Evolutionary conservation across 1,140 invertebrate species (phyloP).

Genomic region (Drosophila virilis): DNA sequence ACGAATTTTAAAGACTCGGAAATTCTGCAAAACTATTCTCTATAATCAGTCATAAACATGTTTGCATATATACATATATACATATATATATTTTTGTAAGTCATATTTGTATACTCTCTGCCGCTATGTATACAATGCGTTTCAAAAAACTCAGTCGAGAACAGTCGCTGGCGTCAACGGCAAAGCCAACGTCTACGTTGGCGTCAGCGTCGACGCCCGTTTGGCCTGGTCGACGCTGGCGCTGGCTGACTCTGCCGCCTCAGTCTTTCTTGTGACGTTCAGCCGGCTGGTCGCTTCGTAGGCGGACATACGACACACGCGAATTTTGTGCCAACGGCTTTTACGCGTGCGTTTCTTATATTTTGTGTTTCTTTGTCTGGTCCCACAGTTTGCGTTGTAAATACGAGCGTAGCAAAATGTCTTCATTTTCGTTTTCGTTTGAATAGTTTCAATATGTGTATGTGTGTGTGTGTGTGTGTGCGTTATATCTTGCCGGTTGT

Average conservation of each 20-base stretch:
- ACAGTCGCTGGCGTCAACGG: constrained; percentile 1
- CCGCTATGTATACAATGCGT: neutral
- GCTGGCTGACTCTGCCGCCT: constrained; percentile 29
- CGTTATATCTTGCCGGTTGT: constrained; percentile 23
- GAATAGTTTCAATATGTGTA: constrained; percentile 5
- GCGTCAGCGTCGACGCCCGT: constrained; percentile 19
- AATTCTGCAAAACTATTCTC: neutral
- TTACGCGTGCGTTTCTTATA: constrained; percentile 57
- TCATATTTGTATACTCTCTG: neutral
- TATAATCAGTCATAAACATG: neutral
- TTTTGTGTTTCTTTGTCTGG: constrained; percentile 15
- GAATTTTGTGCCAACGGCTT: constrained; percentile 55
- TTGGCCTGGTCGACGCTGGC: neutral
- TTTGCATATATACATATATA: neutral
- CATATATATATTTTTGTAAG: neutral
- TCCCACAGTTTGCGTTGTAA: neutral
- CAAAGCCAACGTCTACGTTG: constrained; percentile 7
- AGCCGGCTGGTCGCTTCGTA: constrained; percentile 52
- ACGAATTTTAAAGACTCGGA: too few species aligned
- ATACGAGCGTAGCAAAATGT: constrained; percentile 5
- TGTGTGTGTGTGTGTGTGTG: constrained; percentile 13
- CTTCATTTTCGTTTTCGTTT: constrained; percentile 37
- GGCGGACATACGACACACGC: constrained; percentile 57
- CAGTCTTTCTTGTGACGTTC: constrained; percentile 79
- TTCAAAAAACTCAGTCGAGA: neutral